Base-by-base conservation (phyloP, 2,888 invertebrate species). In the Ichneumoninae sp. region DNA sequence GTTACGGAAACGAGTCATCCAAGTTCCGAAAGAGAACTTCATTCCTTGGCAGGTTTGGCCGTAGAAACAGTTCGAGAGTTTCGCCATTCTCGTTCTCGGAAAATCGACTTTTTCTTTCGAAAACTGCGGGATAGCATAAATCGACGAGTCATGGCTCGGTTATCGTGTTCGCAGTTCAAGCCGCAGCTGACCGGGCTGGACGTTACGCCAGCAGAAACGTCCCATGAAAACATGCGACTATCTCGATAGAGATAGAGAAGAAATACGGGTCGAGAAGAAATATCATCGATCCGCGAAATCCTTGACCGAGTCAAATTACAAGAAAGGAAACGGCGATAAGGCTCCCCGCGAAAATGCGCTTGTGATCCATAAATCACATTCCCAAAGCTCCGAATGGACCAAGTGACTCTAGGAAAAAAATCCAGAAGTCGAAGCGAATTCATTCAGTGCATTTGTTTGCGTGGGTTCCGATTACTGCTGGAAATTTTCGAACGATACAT, bases 231-330 rank as follows among this genome's bases (percentile, higher is more conserved):
- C 63, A 54, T 13, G 66, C 60, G 68, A 68, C 47, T 76, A 57
- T 75, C 66, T 69, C 57, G 30, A 77, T 81, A 79, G 79, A 79
- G 83, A 70, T 79, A 70, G 69, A 79, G 78, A 63, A 79, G 79
- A 83, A 79, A 79, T 83, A 83, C 77, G 78, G 75, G 13, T 47
- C n/a, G 66, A 40, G n/a, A 60, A 40, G n/a, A 57, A 22, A 16
- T 40, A 30, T 60, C 66, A 74, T 84, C 77, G 77, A 77, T 81
- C 81, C 33, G 19, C 26, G 26, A 65, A 84, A 84, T 60, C 73
- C 73, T 77, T 84, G 77, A 81, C 73, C 69, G 50, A 77, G 36
- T 84, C 70, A n/a, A 40, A 71, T 75, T 60, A 70, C 30, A 40
- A 26, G 47, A 6, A 16, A 57, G 52, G 70, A 44, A 50, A 69